Conservation (phyloP, 2,888 invertebrate genomes). For the Ophioninae sp. region DNA sequence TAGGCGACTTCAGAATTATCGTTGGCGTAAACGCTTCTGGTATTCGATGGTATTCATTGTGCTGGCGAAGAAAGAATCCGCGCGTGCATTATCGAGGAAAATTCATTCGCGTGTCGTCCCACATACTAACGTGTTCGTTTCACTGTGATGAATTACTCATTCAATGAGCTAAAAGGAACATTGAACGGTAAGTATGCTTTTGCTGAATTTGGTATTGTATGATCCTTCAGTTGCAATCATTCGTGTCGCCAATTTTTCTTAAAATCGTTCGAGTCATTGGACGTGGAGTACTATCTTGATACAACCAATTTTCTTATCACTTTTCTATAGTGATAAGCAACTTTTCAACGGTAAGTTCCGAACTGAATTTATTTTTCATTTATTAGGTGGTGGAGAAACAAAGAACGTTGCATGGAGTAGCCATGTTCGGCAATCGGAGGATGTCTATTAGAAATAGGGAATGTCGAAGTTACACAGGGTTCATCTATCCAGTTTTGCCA, state of each 20-base stretch:
- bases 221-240: not conserved
- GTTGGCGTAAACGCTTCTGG: constrained; percentile 1
- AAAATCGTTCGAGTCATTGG: not conserved
- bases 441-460: too few relatives aligned
- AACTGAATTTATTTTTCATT: not conserved
- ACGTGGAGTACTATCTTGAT: not conserved
- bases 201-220: not conserved
- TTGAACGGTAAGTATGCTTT: too few relatives aligned
- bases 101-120: constrained; percentile 21
- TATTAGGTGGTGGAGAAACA: not conserved
- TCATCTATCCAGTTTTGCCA: not conserved
- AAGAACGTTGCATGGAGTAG: too few relatives aligned
- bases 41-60: not conserved
- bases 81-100: constrained; percentile 6
- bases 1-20: constrained; percentile 10
- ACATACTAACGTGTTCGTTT: constrained; percentile 34
- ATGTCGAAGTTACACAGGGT: too few relatives aligned
- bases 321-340: not conserved
- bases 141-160: constrained; percentile 9
- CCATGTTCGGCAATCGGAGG: too few relatives aligned
- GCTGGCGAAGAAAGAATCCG: constrained; percentile 10
- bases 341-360: not conserved
- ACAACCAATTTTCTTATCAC: not conserved
- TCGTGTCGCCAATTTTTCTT: not conserved
- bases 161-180: not conserved